Evolutionary conservation across 2,888 invertebrate genomes (phyloP).

Genomic region (Limnephilus lunatus): DNA sequence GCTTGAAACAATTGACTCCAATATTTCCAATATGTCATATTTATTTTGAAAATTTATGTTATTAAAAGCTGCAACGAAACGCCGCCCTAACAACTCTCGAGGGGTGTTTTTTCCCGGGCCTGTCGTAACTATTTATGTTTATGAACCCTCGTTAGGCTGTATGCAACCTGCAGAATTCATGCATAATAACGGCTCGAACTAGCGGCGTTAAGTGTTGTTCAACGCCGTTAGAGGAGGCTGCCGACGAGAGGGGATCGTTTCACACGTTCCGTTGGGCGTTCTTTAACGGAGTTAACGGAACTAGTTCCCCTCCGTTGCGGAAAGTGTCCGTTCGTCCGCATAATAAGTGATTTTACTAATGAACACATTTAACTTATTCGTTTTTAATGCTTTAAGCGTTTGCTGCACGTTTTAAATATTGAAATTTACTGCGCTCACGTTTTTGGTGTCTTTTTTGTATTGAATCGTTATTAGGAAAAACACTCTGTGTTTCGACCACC

Average conservation of each 20-base stretch:
- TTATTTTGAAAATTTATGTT: not conserved
- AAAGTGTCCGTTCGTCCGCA: not conserved
- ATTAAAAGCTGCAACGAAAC: not conserved
- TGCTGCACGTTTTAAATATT: not conserved
- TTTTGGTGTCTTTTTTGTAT: not conserved
- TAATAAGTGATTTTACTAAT: conserved; percentile 15
- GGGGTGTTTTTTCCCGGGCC: not conserved
- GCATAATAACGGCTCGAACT: conserved; percentile 42
- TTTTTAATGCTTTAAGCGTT: not conserved
- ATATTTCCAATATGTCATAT: too few species aligned
- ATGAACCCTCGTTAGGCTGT: conserved; percentile 20
- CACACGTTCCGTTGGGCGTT: conserved; percentile 31
- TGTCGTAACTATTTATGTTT: conserved; percentile 17
- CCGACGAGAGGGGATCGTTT: conserved; percentile 35
- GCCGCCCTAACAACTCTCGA: not conserved
- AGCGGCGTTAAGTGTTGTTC: conserved; percentile 52
- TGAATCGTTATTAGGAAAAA: not conserved
- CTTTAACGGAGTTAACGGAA: conserved; percentile 11
- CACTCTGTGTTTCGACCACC: too few species aligned
- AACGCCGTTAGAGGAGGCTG: conserved; percentile 47
- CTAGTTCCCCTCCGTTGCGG: not conserved
- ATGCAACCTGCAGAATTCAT: conserved; percentile 29
- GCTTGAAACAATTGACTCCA: too few species aligned
- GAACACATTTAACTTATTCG: not conserved
- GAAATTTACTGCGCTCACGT: not conserved